These are phyloP conservation scores for Choristoneura rosaceana DNA, from an alignment of 2,888 invertebrate genomes.

Conservation along the genomic window DNA sequence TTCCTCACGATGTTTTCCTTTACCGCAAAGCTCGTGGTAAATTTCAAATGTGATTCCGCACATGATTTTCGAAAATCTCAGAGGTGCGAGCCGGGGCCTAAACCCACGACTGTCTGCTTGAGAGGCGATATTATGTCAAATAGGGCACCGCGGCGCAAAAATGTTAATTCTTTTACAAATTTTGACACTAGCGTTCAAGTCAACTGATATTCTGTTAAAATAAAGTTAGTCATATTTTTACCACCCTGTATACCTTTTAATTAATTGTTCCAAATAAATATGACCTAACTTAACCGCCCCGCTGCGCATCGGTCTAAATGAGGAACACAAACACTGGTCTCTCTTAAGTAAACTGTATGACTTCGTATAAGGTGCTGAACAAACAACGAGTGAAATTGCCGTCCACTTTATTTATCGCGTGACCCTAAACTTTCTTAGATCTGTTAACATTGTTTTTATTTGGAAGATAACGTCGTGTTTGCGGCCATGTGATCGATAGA, in stretches of 20 bases:
- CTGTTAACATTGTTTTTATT: constrained; percentile 49
- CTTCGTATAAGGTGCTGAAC: constrained; percentile 72
- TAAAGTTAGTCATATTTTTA: too few species aligned
- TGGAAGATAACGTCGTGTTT: constrained; percentile 38
- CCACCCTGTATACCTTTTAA: background rate
- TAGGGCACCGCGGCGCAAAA: too few species aligned
- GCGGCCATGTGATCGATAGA: constrained; percentile 28
- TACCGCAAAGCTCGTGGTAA: too few species aligned
- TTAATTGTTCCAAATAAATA: background rate
- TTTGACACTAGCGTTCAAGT: too few species aligned
- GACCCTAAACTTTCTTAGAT: constrained; percentile 58
- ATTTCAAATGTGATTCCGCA: too few species aligned
- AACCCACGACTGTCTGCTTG: too few species aligned
- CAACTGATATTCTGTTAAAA: too few species aligned
- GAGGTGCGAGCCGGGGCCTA: too few species aligned
- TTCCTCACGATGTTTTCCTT: too few species aligned
- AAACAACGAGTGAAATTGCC: constrained; percentile 65
- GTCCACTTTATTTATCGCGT: constrained; percentile 66
- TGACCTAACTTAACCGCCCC: background rate
- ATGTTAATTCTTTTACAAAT: too few species aligned
- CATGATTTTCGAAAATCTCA: too few species aligned
- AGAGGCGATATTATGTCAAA: too few species aligned
- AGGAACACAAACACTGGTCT: constrained; percentile 67
- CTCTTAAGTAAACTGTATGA: constrained; percentile 72
- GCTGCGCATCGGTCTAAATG: constrained; percentile 57